These are phyloP conservation scores for Zonitis immaculata DNA, from an alignment of 2,888 invertebrate species.

Conservation along the genomic window DNA sequence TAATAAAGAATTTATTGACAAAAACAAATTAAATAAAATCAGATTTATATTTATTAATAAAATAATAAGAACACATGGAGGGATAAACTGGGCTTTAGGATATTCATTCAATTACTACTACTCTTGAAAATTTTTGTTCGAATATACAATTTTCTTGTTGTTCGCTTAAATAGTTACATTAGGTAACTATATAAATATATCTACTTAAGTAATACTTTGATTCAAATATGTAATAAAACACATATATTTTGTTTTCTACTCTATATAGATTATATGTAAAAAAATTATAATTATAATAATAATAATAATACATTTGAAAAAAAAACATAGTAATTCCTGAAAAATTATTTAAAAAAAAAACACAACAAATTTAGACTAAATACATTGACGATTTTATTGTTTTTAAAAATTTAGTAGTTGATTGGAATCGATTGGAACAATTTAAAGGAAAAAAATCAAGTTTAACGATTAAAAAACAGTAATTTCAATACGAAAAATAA, in stretches of 20 bases:
- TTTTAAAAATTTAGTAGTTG: no score
- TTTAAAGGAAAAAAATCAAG: not conserved
- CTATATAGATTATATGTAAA: conserved; percentile 21
- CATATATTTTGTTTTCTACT: conserved; percentile 30
- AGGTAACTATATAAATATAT: conserved; percentile 38
- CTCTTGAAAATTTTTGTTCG: conserved; percentile 28
- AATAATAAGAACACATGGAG: conserved; percentile 28
- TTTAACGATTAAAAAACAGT: conserved; percentile 6
- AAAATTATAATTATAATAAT: not conserved
- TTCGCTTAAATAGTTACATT: conserved; percentile 20
- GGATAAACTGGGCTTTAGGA: conserved; percentile 32
- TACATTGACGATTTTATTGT: not conserved
- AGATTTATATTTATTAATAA: conserved; percentile 4
- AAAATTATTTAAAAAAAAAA: no score
- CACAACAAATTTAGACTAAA: not conserved
- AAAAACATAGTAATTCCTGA: not conserved
- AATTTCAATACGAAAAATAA: conserved; percentile 24
- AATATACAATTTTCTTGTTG: conserved; percentile 29
- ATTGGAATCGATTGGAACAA: no score
- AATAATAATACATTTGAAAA: no score
- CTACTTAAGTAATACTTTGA: conserved; percentile 40
- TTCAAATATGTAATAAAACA: conserved; percentile 35
- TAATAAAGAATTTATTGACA: not conserved
- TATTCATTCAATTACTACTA: conserved; percentile 27
- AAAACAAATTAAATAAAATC: conserved; percentile 1